These are phyloP conservation scores for Ceratina australensis DNA, from an alignment of 1,140 invertebrate genomes.

Conservation along the genomic window DNA sequence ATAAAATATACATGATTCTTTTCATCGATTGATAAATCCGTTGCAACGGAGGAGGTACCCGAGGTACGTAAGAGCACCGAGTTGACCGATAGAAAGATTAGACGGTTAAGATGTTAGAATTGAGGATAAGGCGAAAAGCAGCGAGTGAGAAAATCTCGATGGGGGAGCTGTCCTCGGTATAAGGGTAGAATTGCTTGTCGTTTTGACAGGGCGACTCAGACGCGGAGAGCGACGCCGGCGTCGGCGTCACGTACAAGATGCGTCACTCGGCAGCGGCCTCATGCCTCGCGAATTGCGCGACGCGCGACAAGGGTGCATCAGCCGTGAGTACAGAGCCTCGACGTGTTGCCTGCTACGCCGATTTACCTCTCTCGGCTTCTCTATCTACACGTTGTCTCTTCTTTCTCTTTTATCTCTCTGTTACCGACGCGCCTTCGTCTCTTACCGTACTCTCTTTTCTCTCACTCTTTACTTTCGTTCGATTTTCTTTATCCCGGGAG, in stretches of 20 bases:
- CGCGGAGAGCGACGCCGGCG: conserved; percentile 76
- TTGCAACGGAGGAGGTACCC: too few species aligned
- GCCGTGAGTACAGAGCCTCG: conserved; percentile 76
- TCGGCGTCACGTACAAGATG: conserved; percentile 78
- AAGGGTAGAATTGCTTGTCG: conserved; percentile 77
- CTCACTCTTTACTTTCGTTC: not conserved
- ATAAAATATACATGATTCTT: too few species aligned
- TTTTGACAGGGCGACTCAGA: conserved; percentile 79
- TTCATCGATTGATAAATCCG: too few species aligned
- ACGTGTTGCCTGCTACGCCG: conserved; percentile 44
- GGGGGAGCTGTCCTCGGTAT: conserved; percentile 67
- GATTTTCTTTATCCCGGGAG: conserved; percentile 2
- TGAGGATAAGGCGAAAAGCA: not conserved
- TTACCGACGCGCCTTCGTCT: conserved; percentile 10
- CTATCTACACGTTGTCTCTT: conserved; percentile 2
- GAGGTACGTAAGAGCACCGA: too few species aligned
- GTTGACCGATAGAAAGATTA: too few species aligned
- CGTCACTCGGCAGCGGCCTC: conserved; percentile 78
- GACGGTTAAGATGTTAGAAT: too few species aligned
- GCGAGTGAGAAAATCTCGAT: conserved; percentile 24
- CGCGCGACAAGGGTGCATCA: conserved; percentile 76
- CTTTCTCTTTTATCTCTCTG: conserved; percentile 24
- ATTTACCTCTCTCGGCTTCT: conserved; percentile 23
- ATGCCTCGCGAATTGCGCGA: conserved; percentile 77
- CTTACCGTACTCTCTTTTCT: not conserved